These are phyloP conservation scores for Phytoseiulus persimilis DNA, from an alignment of 2,888 invertebrate species.

Conservation along the genomic window DNA sequence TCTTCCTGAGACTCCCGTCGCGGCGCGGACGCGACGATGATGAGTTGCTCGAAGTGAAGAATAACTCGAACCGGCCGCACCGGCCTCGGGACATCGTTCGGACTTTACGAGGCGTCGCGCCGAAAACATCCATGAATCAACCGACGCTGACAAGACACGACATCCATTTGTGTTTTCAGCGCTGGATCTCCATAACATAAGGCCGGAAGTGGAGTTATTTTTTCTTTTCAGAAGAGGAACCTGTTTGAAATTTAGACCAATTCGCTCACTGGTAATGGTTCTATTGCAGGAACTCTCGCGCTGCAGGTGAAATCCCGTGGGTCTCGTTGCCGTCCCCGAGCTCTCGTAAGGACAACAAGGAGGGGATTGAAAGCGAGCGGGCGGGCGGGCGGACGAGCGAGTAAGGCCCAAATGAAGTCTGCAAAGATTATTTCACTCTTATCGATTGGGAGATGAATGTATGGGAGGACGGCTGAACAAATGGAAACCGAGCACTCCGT, in stretches of 20 bases:
- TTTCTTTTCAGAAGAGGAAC: neutral
- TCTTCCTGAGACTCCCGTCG: too few species aligned
- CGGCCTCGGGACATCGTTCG: too few species aligned
- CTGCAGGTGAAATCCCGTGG: neutral
- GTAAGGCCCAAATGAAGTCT: neutral
- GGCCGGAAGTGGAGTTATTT: neutral
- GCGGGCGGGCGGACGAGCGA: neutral
- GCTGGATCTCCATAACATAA: neutral
- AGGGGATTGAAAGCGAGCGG: neutral
- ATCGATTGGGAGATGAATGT: neutral
- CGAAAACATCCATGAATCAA: neutral
- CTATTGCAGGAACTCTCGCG: neutral
- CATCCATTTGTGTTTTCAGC: neutral
- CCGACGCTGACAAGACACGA: neutral
- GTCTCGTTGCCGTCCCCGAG: neutral
- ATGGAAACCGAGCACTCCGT: neutral
- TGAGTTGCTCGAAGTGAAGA: neutral
- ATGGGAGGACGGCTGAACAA: neutral
- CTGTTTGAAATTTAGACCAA: constrained; percentile 5
- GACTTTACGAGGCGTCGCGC: neutral
- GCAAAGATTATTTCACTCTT: neutral
- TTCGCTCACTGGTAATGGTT: neutral
- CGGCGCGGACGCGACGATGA: too few species aligned
- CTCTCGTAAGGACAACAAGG: neutral
- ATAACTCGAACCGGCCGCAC: neutral